Evolutionary conservation across 1,140 invertebrate genomes (phyloP).

Genomic region (Dreissena polymorpha): DNA sequence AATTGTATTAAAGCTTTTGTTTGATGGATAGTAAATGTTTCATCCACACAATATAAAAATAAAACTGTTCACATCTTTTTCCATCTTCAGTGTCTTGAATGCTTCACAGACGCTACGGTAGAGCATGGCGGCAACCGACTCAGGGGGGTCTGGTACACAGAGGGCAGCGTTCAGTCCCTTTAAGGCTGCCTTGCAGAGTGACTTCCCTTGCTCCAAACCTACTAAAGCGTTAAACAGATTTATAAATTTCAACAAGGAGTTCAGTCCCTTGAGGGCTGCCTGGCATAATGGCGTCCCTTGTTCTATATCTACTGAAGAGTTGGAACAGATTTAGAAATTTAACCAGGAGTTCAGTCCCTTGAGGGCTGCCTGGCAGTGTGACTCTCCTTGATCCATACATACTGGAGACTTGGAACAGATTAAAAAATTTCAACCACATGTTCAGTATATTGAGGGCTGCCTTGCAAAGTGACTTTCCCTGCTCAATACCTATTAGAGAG

Average conservation of each 20-base stretch:
- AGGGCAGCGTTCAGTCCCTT: constrained; percentile 67
- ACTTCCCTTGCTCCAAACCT: background rate
- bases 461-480: constrained; percentile 27
- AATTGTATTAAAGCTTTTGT: no score
- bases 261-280: no score
- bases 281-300: no score
- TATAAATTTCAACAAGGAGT: no score
- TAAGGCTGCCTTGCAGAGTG: constrained; percentile 57
- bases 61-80: constrained; percentile 40
- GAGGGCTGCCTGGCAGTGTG: no score
- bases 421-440: no score
- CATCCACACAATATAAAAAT: background rate
- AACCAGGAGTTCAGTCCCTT: constrained; percentile 68
- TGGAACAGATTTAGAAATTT: no score
- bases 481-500: background rate
- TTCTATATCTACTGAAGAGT: no score
- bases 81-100: constrained; percentile 53
- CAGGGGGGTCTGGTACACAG: constrained; percentile 68
- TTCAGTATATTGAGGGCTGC: constrained; percentile 62
- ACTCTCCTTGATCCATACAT: no score
- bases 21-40: no score
- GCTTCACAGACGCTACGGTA: constrained; percentile 56
- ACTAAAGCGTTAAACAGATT: background rate
- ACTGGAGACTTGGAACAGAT: no score
- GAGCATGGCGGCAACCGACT: constrained; percentile 63